Conservation (phyloP, 2,797 vertebrate species). For the Ceryle rudis region DNA sequence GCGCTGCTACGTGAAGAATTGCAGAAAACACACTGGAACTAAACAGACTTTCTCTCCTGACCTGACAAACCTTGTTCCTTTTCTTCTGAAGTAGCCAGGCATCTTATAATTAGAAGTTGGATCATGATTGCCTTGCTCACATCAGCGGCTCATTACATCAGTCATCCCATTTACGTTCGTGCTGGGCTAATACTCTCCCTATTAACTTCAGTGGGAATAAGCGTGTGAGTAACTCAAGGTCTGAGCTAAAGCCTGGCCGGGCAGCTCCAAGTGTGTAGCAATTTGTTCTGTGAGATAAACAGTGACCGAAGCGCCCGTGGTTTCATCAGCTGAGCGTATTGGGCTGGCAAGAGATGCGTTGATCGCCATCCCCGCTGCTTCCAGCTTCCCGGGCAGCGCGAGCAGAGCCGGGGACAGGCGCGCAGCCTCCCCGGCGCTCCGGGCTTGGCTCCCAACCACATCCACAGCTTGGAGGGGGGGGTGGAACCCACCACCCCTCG, state of each 20-base stretch:
- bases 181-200: not conserved
- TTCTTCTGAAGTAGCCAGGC: conserved; percentile 11
- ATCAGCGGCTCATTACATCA: not conserved
- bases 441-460: not conserved
- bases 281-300: not conserved
- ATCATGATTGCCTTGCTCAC: not conserved
- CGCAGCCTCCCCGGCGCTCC: not conserved
- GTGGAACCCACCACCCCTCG: not conserved
- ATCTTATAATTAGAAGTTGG: not conserved
- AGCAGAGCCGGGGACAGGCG: not conserved
- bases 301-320: not conserved
- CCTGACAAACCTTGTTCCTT: not conserved
- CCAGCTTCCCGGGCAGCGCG: not conserved
- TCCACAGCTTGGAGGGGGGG: not conserved
- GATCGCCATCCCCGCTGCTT: not conserved
- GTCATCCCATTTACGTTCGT: not conserved
- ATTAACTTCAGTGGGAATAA: not conserved
- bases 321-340: not conserved
- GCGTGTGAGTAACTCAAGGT: not conserved
- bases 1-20: not conserved
- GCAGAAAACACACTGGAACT: not conserved
- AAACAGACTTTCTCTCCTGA: not conserved
- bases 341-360: not conserved
- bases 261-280: not conserved
- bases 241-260: not conserved